Base-by-base conservation (phyloP, 2,113 vertebrate genomes). In the Cephalopterus ornatus region DNA sequence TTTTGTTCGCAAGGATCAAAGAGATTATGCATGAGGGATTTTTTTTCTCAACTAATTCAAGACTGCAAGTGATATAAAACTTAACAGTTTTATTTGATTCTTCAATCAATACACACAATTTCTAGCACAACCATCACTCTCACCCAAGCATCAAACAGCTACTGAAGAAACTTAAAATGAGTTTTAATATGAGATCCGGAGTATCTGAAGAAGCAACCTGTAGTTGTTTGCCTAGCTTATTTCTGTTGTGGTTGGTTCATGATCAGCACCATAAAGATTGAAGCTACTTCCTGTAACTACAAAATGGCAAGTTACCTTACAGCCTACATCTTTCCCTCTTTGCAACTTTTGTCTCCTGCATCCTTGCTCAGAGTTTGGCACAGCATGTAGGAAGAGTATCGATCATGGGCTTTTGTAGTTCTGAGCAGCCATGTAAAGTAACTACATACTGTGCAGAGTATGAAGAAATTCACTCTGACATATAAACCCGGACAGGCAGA, bases 401-500 rank as follows among this genome's bases (percentile, higher is more conserved):
- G 42, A 70, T 46, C 53, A 41, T 0, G 1, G n/a, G 20, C 9
- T 96, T 81, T 55, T 67, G 12, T 30, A 50, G n/a, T 30, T 16
- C 37, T 67, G 41, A 84, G 39, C 24, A 78, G 17, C 17, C 30
- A 32, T 5, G 5, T 0, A 2, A 47, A 82, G 39, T 46, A 75
- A 21, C 23, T 46, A n/a, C 28, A 39, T 3, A 4, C 28, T 49
- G 33, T 46, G 20, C 37, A 71, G 46, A 32, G 6, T 19, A n/a
- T 66, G 59, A 47, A 62, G n/a, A 90, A n/a, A 12, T 74, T 89
- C 28, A 35, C 18, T 61, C 37, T 24, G 12, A n/a, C 21, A 22
- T 0, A 0, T n/a, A 30, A 89, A 11, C 18, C 23, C 21, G 50
- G 22, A 32, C 17, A 77, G 5, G 30, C 35, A 0, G 1, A 56